Base-by-base conservation (phyloP, 2,888 invertebrate species). In the Eumacrocentrus americanus region DNA sequence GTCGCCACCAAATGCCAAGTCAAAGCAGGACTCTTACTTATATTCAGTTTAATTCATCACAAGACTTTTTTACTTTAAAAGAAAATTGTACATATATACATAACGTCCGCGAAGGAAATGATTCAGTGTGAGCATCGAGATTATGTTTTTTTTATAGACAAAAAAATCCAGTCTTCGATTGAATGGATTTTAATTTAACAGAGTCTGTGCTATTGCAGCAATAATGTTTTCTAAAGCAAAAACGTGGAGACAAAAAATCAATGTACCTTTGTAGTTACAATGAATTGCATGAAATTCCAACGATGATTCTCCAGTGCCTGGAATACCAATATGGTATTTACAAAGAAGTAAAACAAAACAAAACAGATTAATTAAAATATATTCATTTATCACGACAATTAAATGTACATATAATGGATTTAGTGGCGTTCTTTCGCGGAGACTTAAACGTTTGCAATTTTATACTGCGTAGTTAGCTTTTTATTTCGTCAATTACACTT, bases 11-110 rank as follows among this genome's bases (percentile, higher is more conserved):
- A 86, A 89, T 61, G 87, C 89, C 52, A 91, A 91, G 80, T 87
- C 88, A 48, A 92, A 91, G 81, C 84, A 89, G 68, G 91, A 92
- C 75, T 86, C 88, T 72, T 92, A 91, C 81, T 86, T 94, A 71
- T 94, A 94, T 83, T 91, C 93, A 64, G 94, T 95, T 69, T 94
- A 85, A 86, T 69, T 55, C 2, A 50, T 40, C 3, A 6, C n/a
- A 12, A 22, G 5, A 29, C n/a, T 20, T 52, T 50, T 50, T 29
- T n/a, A 20, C 47, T 51, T 14, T 22, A 16, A 50, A 9, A 48
- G 35, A 35, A 22, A 46, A 55, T 2, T 12, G 18, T 44, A 58
- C 37, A 51, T 59, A 46, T 14, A 44, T 50, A 16, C 4, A 44
- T 42, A 35, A 52, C 29, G 9, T 6, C 29, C 29, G 34, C 42